Evolutionary conservation across 2,113 vertebrate genomes (phyloP), one percentile per base, ranked within the genome.

Genomic region (Myodes glareolus): DNA sequence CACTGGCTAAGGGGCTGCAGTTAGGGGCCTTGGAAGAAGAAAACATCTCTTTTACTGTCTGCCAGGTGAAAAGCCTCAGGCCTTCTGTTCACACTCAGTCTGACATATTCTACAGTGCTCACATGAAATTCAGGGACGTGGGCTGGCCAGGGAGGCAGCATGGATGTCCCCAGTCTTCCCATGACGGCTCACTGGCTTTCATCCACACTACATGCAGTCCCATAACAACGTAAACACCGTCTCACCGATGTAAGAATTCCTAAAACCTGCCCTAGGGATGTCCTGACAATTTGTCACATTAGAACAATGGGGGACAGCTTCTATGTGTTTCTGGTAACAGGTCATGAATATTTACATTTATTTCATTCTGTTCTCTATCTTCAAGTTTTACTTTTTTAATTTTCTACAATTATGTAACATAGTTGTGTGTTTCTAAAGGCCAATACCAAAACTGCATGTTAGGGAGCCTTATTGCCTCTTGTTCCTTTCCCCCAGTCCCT

Each of bases 111-210:
- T 52, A 11, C 63, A 36, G 16, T 68, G 21, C 42, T 16, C 11
- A 8, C 50, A 23, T 6, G 5, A 14, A 50, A 39, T 21, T 50
- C 5, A 0, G 36, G 63, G 52, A 7, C 3, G 14, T 5, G 2
- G 86, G 75, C 50, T 42, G 3, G 33, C 50, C 17, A 0, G 36
- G 61, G 23, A 63, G 65, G 47, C 1, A n/a, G 72, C 45, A 11
- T 25, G 13, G 1, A 11, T 0, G 1, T 63, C 65, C 68, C 75
- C 29, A 3, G 88, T 23, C 78, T 85, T 36, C 67, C 16, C 47
- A 12, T 0, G 0, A 4, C 0, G 14, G 42, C 0, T 0, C 0
- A 0, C 0, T 50, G 47, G 42, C 90, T 73, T 27, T 33, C 31
- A 36, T 10, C 52, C 21, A 25, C 36, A 17, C 25, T 13, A 0